A percentile compares a stretch with the other conserved stretches of the same genome.
Evolutionary conservation across 2,888 invertebrate genomes (phyloP).

Genomic region (Sesamia inferens): DNA sequence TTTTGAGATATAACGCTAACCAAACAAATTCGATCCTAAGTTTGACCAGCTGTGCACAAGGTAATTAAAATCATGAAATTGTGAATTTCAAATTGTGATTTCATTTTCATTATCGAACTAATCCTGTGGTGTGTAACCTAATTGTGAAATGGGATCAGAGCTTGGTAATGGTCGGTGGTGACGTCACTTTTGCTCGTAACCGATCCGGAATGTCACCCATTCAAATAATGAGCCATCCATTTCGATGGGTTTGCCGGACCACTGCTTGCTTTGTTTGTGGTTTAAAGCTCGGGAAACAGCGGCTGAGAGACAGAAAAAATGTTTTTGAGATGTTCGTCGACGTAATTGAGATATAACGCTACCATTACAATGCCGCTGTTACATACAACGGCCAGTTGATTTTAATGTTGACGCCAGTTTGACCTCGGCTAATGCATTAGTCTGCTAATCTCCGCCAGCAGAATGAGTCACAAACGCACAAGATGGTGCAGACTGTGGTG

Average conservation of each 20-base stretch:
- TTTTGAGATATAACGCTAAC: slow-evolving; percentile 37
- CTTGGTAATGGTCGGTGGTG: slow-evolving; percentile 61
- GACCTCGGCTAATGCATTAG: slow-evolving; percentile 57
- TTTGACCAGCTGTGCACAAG: slow-evolving; percentile 33
- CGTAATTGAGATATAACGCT: slow-evolving; percentile 42
- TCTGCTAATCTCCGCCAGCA: slow-evolving; percentile 47
- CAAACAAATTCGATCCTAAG: slow-evolving; percentile 35
- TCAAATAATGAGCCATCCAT: slow-evolving; percentile 68
- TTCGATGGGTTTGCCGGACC: slow-evolving; percentile 64
- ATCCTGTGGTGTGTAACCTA: slow-evolving; percentile 43
- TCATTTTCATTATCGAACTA: slow-evolving; percentile 28
- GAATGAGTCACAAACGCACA: slow-evolving; percentile 54
- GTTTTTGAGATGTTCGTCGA: slow-evolving; percentile 37
- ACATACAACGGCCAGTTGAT: slow-evolving; percentile 44
- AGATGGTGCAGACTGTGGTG: slow-evolving; percentile 44
- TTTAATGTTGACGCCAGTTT: slow-evolving; percentile 40
- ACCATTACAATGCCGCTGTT: slow-evolving; percentile 27
- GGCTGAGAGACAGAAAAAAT: slow-evolving; percentile 31
- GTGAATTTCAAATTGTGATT: slow-evolving; percentile 19
- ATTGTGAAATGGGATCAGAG: slow-evolving; percentile 51
- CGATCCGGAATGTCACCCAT: slow-evolving; percentile 69
- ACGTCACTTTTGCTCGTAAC: slow-evolving; percentile 68
- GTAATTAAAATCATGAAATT: slow-evolving; percentile 31
- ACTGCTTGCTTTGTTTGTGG: slow-evolving; percentile 55
- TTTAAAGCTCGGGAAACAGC: slow-evolving; percentile 38